A percentile compares a stretch with the other conserved stretches of the same genome.
phyloP scores from a whole-genome alignment of 2,888 invertebrate species.

The Eulithis testata region DNA sequence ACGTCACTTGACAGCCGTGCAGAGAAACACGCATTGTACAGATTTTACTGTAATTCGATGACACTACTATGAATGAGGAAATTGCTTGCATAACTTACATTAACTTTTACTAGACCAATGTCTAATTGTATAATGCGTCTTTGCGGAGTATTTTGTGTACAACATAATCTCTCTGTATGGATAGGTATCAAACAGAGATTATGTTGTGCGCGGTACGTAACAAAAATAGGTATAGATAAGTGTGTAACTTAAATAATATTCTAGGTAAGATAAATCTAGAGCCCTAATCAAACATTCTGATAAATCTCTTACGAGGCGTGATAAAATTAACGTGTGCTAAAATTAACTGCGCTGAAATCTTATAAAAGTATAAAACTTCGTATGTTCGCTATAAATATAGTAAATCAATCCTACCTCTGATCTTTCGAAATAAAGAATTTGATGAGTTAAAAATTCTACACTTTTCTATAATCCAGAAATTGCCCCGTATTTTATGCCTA shows the following conservation, averaged over 20 bases:
- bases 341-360: slow-evolving; percentile 22
- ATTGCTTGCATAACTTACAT: too few relatives aligned
- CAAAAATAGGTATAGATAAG: too few relatives aligned
- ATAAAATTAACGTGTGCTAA: slow-evolving; percentile 17
- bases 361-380: slow-evolving; percentile 24
- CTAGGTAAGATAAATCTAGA: not conserved
- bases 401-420: slow-evolving; percentile 41
- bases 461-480: slow-evolving; percentile 30
- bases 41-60: not conserved
- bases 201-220: too few relatives aligned
- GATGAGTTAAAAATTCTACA: slow-evolving; percentile 32
- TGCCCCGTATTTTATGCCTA: slow-evolving; percentile 28
- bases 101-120: too few relatives aligned
- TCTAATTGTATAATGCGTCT: too few relatives aligned
- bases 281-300: not conserved
- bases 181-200: too few relatives aligned
- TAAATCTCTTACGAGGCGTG: slow-evolving; percentile 13
- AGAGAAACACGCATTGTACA: not conserved
- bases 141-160: too few relatives aligned
- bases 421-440: slow-evolving; percentile 32
- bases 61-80: not conserved
- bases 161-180: too few relatives aligned
- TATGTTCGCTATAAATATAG: slow-evolving; percentile 32
- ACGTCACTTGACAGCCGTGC: slow-evolving; percentile 5
- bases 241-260: not conserved